Conservation (phyloP, 2,113 vertebrate genomes). For the Centropus bengalensis region DNA sequence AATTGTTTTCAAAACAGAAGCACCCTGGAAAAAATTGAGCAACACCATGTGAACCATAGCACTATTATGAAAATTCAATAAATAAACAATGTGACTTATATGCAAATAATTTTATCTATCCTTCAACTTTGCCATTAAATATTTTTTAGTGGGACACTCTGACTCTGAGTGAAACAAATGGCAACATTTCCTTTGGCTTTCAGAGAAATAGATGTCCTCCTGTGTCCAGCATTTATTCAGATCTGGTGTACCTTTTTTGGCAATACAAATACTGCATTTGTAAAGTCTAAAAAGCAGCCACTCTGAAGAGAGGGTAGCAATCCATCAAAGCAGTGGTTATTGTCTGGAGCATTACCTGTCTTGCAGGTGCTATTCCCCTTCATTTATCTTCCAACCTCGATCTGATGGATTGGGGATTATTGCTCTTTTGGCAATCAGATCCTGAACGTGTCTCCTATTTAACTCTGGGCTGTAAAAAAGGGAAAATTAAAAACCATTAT, state of each 20-base stretch:
- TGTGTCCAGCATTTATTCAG: background rate
- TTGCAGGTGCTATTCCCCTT: conserved; percentile 78
- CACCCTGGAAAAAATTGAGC: conserved; percentile 69
- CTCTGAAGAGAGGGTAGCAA: conserved; percentile 34
- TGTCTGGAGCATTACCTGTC: conserved; percentile 79
- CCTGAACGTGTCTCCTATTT: conserved; percentile 81
- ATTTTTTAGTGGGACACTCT: conserved; percentile 19
- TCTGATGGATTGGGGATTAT: conserved; percentile 79
- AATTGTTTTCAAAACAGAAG: conserved; percentile 81
- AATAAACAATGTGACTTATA: conserved; percentile 75
- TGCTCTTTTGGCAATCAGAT: conserved; percentile 80
- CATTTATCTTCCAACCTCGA: conserved; percentile 78
- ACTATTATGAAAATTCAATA: conserved; percentile 76
- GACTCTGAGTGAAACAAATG: conserved; percentile 7
- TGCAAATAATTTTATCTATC: conserved; percentile 64
- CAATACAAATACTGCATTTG: conserved; percentile 19
- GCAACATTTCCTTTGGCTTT: background rate
- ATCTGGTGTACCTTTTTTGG: conserved; percentile 6
- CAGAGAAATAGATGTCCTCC: background rate
- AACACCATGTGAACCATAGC: conserved; percentile 61
- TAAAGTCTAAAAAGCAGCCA: conserved; percentile 41
- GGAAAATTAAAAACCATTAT: conserved; percentile 75
- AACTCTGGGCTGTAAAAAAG: conserved; percentile 76
- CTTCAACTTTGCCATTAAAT: conserved; percentile 58
- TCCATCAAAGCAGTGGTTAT: conserved; percentile 67